phyloP scores from a whole-genome alignment of 53 echinoderm and acorn worm species.

The Holothuria scabra region DNA sequence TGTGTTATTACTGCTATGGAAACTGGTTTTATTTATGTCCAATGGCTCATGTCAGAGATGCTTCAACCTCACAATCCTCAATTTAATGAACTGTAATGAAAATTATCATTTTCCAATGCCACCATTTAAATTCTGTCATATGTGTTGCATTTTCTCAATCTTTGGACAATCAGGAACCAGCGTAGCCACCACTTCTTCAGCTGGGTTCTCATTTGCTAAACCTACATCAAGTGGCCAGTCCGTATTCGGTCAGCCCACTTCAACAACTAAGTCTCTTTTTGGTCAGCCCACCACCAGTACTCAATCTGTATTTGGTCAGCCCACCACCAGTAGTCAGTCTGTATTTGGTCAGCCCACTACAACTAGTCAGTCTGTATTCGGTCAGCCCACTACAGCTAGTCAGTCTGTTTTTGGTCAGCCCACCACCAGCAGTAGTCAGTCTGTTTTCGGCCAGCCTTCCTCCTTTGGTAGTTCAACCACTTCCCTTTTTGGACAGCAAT shows the following conservation, averaged over 20 bases:
- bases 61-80: too few species aligned
- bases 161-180: too few species aligned
- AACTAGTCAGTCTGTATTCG: constrained; percentile 10
- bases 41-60: too few species aligned
- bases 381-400: constrained; percentile 39
- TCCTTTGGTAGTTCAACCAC: background rate
- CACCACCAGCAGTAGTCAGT: constrained; percentile 1
- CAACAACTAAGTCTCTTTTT: constrained; percentile 10
- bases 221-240: constrained; percentile 9
- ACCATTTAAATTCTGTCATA: too few species aligned
- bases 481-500: constrained; percentile 16
- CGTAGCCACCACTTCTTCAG: background rate
- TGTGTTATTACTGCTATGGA: too few species aligned
- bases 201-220: background rate
- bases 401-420: constrained; percentile 33
- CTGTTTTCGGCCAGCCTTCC: constrained; percentile 5
- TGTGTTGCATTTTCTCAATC: too few species aligned
- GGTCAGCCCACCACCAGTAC: constrained; percentile 44
- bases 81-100: too few species aligned
- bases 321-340: constrained; percentile 16
- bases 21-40: too few species aligned
- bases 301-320: constrained; percentile 40
- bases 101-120: too few species aligned
- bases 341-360: constrained; percentile 51
- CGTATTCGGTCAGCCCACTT: constrained; percentile 52